Evolutionary conservation across 1,140 invertebrate species (phyloP), one percentile per base, ranked within the genome.

Genomic region (Mylabris phalerata): DNA sequence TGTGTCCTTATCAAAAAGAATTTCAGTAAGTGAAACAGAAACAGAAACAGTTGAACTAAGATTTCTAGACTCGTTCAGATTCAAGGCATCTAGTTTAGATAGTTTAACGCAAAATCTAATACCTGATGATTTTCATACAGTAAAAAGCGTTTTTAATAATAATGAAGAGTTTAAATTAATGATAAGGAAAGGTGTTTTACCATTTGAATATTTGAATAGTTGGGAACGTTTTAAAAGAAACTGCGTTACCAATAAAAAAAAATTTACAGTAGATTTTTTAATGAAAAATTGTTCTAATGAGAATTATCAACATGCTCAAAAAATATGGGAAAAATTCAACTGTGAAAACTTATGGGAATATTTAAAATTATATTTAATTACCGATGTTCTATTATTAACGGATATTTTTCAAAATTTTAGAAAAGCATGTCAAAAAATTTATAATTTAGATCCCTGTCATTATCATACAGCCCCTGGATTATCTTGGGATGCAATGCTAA

Each of bases 391-490:
- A 13, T 52, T 77, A 25, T 60, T 75, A 50, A 70, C 70, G 4
- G 76, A 79, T 67, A 64, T 79, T 13, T 79, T 80, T 68, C 75
- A 78, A 71, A 75, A 77, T 64, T 79, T 77, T 66, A 39, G 75
- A 61, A 56, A 64, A 26, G 59, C 50, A 11, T 69, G 69, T 61
- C 50, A 66, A 57, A 58, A 66, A 48, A 60, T 58, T 9, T 67
- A 75, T 65, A 25, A 46, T 11, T 56, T 76, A 49, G 75, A 75
- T 62, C 68, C 69, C 11, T 44, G 58, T 6, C 65, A 72, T 62
- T 75, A 70, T 68, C 68, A 68, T 57, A 75, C 73, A 41, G 65
- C 68, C 13, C 72, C 70, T 9, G 71, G 71, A 4, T 64, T 75
- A n/a, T 62, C 68, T 13, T 79, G 71, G 66, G 71, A 79, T 72